These are phyloP conservation scores for Gadus chalcogrammus DNA, from an alignment of 2,113 vertebrate genomes.

Conservation along the genomic window DNA sequence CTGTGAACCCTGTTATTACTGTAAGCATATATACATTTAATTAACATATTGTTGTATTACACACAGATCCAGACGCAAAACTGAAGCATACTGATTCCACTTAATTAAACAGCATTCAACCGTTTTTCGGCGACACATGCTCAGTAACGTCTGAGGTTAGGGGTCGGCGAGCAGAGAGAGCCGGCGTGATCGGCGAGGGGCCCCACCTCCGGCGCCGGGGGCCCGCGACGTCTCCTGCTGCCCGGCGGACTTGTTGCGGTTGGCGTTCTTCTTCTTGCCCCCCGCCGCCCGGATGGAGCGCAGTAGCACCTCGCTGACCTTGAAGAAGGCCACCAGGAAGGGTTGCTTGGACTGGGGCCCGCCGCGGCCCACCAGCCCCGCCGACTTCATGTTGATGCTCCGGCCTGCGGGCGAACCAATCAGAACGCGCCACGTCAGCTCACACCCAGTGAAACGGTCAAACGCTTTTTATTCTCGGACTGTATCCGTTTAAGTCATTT, in stretches of 20 bases:
- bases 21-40: too few relatives aligned
- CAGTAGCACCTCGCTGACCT: conserved; percentile 94
- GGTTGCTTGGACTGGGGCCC: conserved; percentile 97
- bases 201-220: conserved; percentile 81
- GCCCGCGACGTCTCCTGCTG: conserved; percentile 86
- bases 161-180: too few relatives aligned
- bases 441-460: conserved; percentile 12
- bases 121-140: too few relatives aligned
- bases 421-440: too few relatives aligned
- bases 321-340: conserved; percentile 97
- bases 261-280: conserved; percentile 90
- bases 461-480: conserved; percentile 5
- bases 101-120: too few relatives aligned
- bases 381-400: conserved; percentile 92
- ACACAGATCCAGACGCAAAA: too few relatives aligned
- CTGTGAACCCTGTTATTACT: too few relatives aligned
- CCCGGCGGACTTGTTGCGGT: conserved; percentile 86
- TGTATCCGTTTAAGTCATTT: too few relatives aligned
- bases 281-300: conserved; percentile 91
- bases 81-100: too few relatives aligned
- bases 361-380: conserved; percentile 89
- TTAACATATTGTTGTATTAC: too few relatives aligned
- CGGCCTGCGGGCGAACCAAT: conserved; percentile 71
- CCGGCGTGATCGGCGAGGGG: neutral
- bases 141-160: too few relatives aligned